Conservation (phyloP, 2,888 invertebrate species). For the Vesta saturnalis region DNA sequence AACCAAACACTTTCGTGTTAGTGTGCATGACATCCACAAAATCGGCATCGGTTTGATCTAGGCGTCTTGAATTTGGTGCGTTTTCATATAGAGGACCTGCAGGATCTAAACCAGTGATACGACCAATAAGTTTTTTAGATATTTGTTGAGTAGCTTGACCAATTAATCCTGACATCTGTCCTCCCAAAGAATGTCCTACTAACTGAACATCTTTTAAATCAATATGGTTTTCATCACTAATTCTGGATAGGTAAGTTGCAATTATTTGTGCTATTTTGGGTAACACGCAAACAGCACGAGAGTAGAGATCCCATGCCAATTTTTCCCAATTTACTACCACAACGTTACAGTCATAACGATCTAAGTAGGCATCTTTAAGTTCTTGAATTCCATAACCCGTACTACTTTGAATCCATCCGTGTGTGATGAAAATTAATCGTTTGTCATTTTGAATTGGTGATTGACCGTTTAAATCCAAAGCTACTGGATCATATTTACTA, state of each 20-base stretch:
- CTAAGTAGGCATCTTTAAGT: constrained; percentile 19
- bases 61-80: not conserved
- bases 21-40: constrained; percentile 14
- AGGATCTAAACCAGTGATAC: constrained; percentile 20
- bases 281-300: not conserved
- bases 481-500: not conserved
- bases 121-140: constrained; percentile 14
- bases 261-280: constrained; percentile 13
- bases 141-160: not conserved
- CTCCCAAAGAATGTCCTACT: constrained; percentile 23
- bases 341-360: constrained; percentile 17
- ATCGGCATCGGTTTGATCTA: not conserved
- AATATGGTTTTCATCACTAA: not conserved
- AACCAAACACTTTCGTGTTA: not conserved
- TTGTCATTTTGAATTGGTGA: not conserved
- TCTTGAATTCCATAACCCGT: not conserved
- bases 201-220: constrained; percentile 12
- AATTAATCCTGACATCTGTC: constrained; percentile 16
- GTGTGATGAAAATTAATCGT: constrained; percentile 8
- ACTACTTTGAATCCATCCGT: constrained; percentile 13
- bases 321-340: constrained; percentile 17
- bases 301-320: not conserved
- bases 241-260: not conserved
- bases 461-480: not conserved
- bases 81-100: not conserved